Percentiles rank a stretch among this genome's conserved stretches.
Evolutionary conservation across 2,888 invertebrate species (phyloP).

Genomic region (Lasius fuliginosus): DNA sequence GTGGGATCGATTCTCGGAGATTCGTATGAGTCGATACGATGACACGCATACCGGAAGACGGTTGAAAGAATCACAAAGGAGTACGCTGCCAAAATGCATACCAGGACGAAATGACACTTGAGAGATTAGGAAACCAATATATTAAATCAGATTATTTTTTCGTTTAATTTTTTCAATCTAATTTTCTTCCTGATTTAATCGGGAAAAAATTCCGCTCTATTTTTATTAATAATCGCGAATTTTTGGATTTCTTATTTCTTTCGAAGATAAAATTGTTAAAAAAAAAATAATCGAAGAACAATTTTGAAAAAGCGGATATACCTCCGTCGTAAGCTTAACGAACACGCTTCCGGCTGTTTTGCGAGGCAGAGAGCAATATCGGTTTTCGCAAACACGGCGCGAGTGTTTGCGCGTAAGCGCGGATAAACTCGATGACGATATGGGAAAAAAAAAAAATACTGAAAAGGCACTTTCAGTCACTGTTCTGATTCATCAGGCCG

Average conservation of each 20-base stretch:
- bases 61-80: slow-evolving; percentile 17
- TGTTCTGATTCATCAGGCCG: slow-evolving; percentile 17
- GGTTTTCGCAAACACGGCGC: slow-evolving; percentile 27
- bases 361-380: slow-evolving; percentile 9
- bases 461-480: slow-evolving; percentile 15
- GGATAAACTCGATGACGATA: slow-evolving; percentile 3
- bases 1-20: slow-evolving; percentile 64
- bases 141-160: neutral
- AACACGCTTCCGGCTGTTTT: slow-evolving; percentile 20
- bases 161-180: neutral
- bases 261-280: neutral
- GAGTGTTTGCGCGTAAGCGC: slow-evolving; percentile 35
- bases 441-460: slow-evolving; percentile 13
- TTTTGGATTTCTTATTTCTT: neutral
- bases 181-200: neutral
- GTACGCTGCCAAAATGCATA: neutral
- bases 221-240: neutral
- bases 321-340: neutral
- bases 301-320: neutral
- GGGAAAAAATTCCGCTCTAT: neutral
- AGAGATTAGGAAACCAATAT: neutral
- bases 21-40: slow-evolving; percentile 57
- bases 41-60: slow-evolving; percentile 62
- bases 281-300: neutral
- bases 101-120: neutral